A percentile compares a stretch with the other conserved stretches of the same genome.
phyloP scores from a whole-genome alignment of 2,113 vertebrate genomes.

The Centropus unirufus region DNA sequence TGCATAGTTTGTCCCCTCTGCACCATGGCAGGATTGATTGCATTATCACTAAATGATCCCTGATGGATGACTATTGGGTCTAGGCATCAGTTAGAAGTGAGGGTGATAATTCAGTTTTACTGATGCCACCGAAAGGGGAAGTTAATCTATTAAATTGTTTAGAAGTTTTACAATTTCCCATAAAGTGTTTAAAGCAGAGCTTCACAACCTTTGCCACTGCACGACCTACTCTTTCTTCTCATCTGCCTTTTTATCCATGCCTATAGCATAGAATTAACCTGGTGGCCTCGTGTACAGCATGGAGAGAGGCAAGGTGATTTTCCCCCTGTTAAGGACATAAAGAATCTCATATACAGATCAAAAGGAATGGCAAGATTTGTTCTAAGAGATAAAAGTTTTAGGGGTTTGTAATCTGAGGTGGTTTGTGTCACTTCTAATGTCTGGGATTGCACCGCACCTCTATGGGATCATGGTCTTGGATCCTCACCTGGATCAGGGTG shows the following conservation, averaged over 20 bases:
- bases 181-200: slow-evolving; percentile 53
- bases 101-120: slow-evolving; percentile 66
- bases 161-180: slow-evolving; percentile 56
- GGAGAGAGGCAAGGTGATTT: neutral
- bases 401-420: neutral
- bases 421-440: neutral
- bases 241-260: neutral
- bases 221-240: neutral
- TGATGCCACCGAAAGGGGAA: slow-evolving; percentile 47
- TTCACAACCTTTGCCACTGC: slow-evolving; percentile 24
- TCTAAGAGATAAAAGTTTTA: rapidly evolving
- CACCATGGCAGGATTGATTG: slow-evolving; percentile 41
- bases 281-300: neutral
- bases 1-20: slow-evolving; percentile 30
- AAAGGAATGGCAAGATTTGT: neutral
- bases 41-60: slow-evolving; percentile 36
- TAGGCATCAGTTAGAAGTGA: slow-evolving; percentile 40
- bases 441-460: neutral
- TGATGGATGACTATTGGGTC: slow-evolving; percentile 51
- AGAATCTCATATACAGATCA: neutral
- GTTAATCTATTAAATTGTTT: slow-evolving; percentile 61
- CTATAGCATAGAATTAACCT: neutral
- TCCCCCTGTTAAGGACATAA: neutral
- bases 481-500: neutral
- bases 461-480: neutral